Base-by-base conservation (phyloP, 2,888 invertebrate genomes). In the Limnephilus rhombicus region DNA sequence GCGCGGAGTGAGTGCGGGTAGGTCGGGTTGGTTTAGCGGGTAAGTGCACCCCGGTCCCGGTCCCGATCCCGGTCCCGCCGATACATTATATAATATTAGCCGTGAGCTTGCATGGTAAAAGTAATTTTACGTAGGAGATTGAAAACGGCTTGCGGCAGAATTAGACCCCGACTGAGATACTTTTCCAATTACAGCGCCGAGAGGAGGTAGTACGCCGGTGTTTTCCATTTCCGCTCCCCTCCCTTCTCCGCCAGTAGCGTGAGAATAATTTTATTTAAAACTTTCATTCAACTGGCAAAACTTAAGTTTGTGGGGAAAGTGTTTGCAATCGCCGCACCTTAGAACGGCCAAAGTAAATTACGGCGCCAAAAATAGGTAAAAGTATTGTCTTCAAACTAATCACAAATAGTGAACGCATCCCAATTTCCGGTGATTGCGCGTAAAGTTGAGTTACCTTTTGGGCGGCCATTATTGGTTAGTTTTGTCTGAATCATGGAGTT, bases 81-180 rank as follows among this genome's bases (percentile, higher is more conserved):
- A 45, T n/a, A 86, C 86, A 86, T 86, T 41, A n/a, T 86, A 45
- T 45, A n/a, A 68, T 68, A 68, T 68, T n/a, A 68, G 24, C 68
- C 68, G 68, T 24, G 68, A 7, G 68, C 68, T 68, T 68, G 68
- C 68, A 29, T 15, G 45, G 86, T 83, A 83, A 83, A 83, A 83
- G 86, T 86, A 86, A 86, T 86, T 45, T 86, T 41, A 86, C 86
- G 37, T 37, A 41, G 86, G 86, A 86, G 86, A 86, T 86, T 86
- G 86, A 86, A 45, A 45, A 45, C 45, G 45, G 86, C 86, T 86
- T 45, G 86, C 86, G 86, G 86, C 45, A 29, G 45, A 45, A 86
- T 86, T 86, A 86, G 86, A 37, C 34, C 83, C 41, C 9, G n/a
- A 24, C 24, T 18, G 24, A 68, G 45, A 12, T 29, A 86, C 45